Base-by-base conservation (phyloP, 1,140 invertebrate genomes). In the Octopus bimaculoides region DNA sequence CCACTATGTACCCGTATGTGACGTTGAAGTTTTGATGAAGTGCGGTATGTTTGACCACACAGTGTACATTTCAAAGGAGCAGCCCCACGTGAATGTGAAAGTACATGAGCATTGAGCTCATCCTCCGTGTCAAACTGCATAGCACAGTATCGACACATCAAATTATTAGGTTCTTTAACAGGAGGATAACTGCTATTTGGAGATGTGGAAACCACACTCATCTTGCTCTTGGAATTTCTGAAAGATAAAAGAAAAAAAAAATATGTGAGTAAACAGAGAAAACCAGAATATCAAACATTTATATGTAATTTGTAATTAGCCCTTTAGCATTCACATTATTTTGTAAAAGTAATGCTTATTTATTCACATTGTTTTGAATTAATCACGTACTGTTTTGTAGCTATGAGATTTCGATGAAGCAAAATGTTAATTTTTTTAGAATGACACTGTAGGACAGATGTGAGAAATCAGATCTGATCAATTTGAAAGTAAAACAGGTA, bases 21-120 rank as follows among this genome's bases (percentile, higher is more conserved):
- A 54, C 96, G 92, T 0, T 96, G 97, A 0, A 98, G 91, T 90
- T 98, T 96, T 85, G 98, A 96, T 66, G 96, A 97, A 69, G 96
- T 93, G 0, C 95, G 96, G 89, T 98, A 98, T 5, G 94, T 92
- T 52, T 96, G 92, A 76, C 93, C 96, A 90, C 97, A 98, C 78
- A 94, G 94, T 52, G 93, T 92, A 93, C 96, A 97, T 54, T 93
- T 93, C 87, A 96, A 97, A 3, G 86, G 82, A 0, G 84, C 80
- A 71, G 84, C 84, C 12, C 85, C 85, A 7, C 82, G 81, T 4
- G 81, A 79, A 56, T 87, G 86, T n/a, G 82, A 79, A 12, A 81
- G 81, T 41, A 85, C 84, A 55, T 87, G 86, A 52, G 79, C 78
- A 55, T 86, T 82, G 85, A 87, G 85, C 17, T 86, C 85, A n/a